A percentile compares a stretch with the other conserved stretches of the same genome.
phyloP scores from a whole-genome alignment of 2,113 vertebrate species.

The Cricetomys ansorgei region DNA sequence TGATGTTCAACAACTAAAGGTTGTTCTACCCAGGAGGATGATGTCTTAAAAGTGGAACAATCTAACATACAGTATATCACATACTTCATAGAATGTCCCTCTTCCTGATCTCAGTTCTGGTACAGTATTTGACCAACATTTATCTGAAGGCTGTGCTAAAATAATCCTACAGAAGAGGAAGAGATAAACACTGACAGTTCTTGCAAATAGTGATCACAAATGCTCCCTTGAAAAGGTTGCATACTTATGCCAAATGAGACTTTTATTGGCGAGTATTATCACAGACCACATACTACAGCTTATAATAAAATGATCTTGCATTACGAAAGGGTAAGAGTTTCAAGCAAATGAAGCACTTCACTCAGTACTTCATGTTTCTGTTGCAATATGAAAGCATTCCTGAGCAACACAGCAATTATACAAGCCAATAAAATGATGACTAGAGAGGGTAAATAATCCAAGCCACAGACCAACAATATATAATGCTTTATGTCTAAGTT shows the following conservation, averaged over 20 bases:
- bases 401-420: constrained; percentile 1
- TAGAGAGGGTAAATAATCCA: neutral
- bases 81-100: neutral
- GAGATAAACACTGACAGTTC: neutral
- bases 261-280: neutral
- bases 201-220: neutral
- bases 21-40: neutral
- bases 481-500: neutral
- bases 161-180: neutral
- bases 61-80: neutral
- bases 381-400: constrained; percentile 35
- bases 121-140: neutral
- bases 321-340: neutral
- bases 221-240: neutral
- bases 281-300: neutral
- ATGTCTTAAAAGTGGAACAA: neutral
- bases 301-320: neutral
- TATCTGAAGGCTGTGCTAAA: constrained; percentile 7
- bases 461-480: neutral
- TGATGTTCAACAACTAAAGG: neutral
- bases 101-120: neutral
- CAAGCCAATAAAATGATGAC: neutral
- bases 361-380: neutral
- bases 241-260: neutral
- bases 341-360: neutral